A percentile compares a stretch with the other conserved stretches of the same genome.
These are phyloP conservation scores for Rhopilema esculentum DNA, from an alignment of 30 jellyfish, hydroid and myxozoan species.

Conservation along the genomic window DNA sequence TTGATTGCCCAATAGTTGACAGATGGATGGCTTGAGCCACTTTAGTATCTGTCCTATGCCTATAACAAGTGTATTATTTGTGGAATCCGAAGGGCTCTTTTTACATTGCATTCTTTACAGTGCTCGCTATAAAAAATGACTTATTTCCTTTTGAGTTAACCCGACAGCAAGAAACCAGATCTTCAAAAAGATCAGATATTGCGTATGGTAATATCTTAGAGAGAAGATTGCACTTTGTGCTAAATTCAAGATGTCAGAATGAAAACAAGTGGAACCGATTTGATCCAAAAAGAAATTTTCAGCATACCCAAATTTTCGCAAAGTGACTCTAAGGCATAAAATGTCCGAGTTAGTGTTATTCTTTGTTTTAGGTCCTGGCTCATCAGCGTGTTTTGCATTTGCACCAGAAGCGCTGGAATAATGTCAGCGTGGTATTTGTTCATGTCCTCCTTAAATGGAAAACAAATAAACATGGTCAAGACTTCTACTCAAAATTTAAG, in stretches of 20 bases:
- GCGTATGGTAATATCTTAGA: neutral
- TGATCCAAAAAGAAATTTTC: neutral
- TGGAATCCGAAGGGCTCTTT: no score
- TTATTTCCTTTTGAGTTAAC: no score
- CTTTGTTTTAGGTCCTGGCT: conserved; percentile 71
- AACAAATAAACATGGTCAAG: neutral
- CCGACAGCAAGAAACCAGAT: no score
- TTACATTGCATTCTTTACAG: no score
- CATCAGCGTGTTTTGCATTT: conserved; percentile 62
- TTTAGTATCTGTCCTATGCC: no score
- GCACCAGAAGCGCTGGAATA: conserved; percentile 69
- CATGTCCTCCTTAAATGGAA: conserved; percentile 83
- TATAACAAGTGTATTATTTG: no score
- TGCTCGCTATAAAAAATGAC: no score
- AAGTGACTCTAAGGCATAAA: conserved; percentile 82
- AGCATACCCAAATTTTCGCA: conserved; percentile 82
- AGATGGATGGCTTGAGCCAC: no score
- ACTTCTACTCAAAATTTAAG: neutral
- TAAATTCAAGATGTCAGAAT: neutral
- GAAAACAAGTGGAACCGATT: neutral
- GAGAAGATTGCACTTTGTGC: neutral
- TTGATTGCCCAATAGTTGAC: no score
- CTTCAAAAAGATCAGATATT: no score
- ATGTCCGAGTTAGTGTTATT: conserved; percentile 70
- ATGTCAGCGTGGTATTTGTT: conserved; percentile 68